Evolutionary conservation across 2,888 invertebrate species (phyloP), one percentile per base, ranked within the genome.

Genomic region (Sipunculus nudus): DNA sequence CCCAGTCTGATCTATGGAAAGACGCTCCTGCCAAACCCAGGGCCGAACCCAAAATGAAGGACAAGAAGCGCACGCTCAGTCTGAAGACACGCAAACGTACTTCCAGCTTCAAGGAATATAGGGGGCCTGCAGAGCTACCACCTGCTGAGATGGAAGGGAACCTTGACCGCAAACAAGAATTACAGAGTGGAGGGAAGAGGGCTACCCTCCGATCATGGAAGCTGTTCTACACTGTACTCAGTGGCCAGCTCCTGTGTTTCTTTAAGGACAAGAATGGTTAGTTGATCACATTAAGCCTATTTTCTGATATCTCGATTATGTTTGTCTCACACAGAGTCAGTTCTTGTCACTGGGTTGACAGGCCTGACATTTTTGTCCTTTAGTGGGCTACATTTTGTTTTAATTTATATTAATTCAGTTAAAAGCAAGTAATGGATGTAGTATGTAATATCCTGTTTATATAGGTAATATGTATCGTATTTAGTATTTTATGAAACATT

Each of bases 141-240:
- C 93, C 94, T 0, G 93, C 94, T 0, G 96, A 95, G 83, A 93
- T 96, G 41, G 92, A 95, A 84, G 94, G 95, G 70, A 86, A 88
- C 74, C 83, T 99, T 57, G 98, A 98, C 72, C 88, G 98, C 53
- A 99, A 99, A 83, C 97, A 98, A 80, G 94, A 96, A 73, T 87
- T 94, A 0, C 93, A 94, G 60, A 90, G 92, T 63, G 96, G 96
- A 10, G 96, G 95, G 19, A 96, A 95, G 84, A 91, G 93, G 71
- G 96, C 98, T 0, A 92, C 96, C 0, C 93, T 96, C 4, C 88
- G 98, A 4, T 93, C 95, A 0, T 99, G 99, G 99, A 95, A 96
- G 77, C 89, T 89, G 56, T 94, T 92, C 86, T 94, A 96, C 85
- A 92, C 94, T 0, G 97, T 97, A 56, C 87, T 99, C 26, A 98